Evolutionary conservation across 1,140 invertebrate species (phyloP).

Genomic region (Drosophila tani): DNA sequence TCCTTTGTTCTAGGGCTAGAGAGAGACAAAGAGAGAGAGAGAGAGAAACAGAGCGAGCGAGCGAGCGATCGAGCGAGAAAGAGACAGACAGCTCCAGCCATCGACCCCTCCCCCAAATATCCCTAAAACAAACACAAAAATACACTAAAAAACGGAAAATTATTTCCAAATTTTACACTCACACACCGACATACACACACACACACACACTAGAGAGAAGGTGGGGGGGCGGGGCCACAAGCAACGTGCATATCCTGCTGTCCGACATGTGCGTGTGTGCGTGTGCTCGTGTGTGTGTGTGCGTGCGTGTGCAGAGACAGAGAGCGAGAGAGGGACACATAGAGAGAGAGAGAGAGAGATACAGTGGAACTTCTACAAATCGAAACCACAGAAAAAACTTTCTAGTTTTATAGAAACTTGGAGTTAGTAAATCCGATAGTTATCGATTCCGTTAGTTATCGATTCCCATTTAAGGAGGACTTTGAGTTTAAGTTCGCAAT

Average conservation of each 20-base stretch:
- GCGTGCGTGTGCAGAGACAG: conserved; percentile 28
- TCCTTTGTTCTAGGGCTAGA: conserved; percentile 43
- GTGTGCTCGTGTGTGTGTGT: conserved; percentile 32
- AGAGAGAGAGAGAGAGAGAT: conserved; percentile 13
- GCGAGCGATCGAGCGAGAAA: conserved; percentile 48
- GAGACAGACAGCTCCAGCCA: conserved; percentile 48
- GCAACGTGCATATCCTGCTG: conserved; percentile 62
- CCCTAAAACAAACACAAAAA: conserved; percentile 16
- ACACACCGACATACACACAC: conserved; percentile 15
- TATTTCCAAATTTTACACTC: conserved; percentile 20
- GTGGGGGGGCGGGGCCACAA: conserved; percentile 54
- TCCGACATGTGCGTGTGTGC: conserved; percentile 13
- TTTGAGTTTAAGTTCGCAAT: not conserved
- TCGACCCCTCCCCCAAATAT: conserved; percentile 29
- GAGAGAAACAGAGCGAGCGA: conserved; percentile 19
- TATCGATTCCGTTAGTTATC: not conserved
- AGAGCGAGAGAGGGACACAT: conserved; percentile 13
- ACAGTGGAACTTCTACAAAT: conserved; percentile 35
- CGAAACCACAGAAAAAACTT: conserved; percentile 1
- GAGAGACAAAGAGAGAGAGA: conserved; percentile 22
- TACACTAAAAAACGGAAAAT: conserved; percentile 8
- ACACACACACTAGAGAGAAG: conserved; percentile 17
- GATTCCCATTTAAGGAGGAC: not conserved
- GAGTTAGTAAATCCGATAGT: not conserved
- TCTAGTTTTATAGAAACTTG: not conserved